Evolutionary conservation across 1,140 invertebrate genomes (phyloP).

Genomic region (Saxidomus purpurata): DNA sequence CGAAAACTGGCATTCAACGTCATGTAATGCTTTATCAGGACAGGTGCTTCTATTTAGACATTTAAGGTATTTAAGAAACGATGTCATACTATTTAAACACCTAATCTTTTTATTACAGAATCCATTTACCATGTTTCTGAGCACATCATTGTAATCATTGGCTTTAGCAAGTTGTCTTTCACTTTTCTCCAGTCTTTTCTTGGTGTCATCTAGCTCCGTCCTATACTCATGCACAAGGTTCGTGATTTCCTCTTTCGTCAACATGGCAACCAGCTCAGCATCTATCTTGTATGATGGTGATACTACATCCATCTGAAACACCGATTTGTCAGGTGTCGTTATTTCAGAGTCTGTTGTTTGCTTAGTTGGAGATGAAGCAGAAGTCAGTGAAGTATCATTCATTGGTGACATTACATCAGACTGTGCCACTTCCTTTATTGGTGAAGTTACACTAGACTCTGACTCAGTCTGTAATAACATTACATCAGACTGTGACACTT

Average conservation of each 20-base stretch:
- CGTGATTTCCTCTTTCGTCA: conserved; percentile 25
- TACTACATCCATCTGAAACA: background rate
- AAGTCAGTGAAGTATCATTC: background rate
- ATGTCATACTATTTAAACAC: background rate
- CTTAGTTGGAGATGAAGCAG: no score
- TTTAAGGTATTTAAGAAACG: no score
- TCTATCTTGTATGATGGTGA: background rate
- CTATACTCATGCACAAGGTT: conserved; percentile 40
- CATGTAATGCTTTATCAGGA: background rate
- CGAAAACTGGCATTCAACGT: background rate
- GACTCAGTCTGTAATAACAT: background rate
- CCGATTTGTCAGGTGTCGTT: background rate
- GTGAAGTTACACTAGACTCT: background rate
- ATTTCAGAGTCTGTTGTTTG: no score
- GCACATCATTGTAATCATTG: conserved; percentile 69
- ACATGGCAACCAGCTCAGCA: conserved; percentile 6
- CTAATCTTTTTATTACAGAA: background rate
- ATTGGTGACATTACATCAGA: background rate
- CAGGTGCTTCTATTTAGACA: no score
- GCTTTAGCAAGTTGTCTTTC: conserved; percentile 61
- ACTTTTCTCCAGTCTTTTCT: conserved; percentile 56
- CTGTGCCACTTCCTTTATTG: background rate
- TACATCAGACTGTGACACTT: background rate
- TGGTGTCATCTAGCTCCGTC: conserved; percentile 51
- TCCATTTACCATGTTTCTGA: conserved; percentile 60